Percentiles rank a stretch among this genome's conserved stretches.
These are phyloP conservation scores for Gephyroberyx darwinii DNA, from an alignment of 2,797 vertebrate genomes.

Conservation along the genomic window DNA sequence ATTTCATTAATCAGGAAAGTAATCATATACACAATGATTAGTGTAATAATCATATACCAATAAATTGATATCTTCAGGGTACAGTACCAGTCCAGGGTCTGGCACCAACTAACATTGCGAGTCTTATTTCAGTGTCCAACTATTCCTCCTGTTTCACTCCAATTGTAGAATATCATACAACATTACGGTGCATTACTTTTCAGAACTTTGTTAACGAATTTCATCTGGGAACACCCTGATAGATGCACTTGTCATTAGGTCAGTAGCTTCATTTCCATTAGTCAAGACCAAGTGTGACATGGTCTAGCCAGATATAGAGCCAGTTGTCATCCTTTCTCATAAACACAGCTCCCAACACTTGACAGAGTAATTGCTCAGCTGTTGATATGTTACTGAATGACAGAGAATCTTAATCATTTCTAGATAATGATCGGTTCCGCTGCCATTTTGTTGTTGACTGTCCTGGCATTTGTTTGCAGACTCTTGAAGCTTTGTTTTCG, in stretches of 20 bases:
- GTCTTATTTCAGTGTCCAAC: too few species aligned
- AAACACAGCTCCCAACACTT: conserved; percentile 61
- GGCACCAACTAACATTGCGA: too few species aligned
- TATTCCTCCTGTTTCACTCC: too few species aligned
- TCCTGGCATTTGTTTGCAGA: conserved; percentile 58
- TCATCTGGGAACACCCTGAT: not conserved
- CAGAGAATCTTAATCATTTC: conserved; percentile 67
- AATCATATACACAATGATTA: too few species aligned
- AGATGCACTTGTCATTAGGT: conserved; percentile 46
- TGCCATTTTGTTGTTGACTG: conserved; percentile 63
- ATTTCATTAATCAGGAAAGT: too few species aligned
- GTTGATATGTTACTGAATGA: conserved; percentile 60
- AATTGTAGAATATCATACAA: too few species aligned
- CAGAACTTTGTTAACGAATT: too few species aligned
- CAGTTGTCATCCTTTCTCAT: conserved; percentile 58
- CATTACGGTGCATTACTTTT: too few species aligned
- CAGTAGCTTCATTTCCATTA: conserved; percentile 15
- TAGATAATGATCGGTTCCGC: conserved; percentile 72
- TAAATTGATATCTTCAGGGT: too few species aligned
- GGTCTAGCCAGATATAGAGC: conserved; percentile 4
- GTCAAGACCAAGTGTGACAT: conserved; percentile 24
- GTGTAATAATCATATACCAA: too few species aligned
- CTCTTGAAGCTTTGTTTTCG: conserved; percentile 62
- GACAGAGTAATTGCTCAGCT: conserved; percentile 74
- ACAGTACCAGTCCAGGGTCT: too few species aligned